A percentile compares a stretch with the other conserved stretches of the same genome.
phyloP scores from a whole-genome alignment of 2,113 vertebrate genomes.

The Marcusenius ussheri region DNA sequence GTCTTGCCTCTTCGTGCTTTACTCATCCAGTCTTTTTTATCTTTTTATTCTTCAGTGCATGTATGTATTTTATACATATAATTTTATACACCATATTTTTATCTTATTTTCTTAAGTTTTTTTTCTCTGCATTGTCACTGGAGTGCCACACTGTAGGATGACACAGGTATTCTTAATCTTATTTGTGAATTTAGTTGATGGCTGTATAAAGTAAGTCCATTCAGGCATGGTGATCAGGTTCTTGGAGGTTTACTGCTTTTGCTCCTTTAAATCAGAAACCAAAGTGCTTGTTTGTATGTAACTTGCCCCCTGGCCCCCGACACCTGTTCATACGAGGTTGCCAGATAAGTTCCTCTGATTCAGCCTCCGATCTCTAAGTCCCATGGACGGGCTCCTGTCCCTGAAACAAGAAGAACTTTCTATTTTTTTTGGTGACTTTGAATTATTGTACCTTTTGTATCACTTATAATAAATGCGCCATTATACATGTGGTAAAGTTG shows the following conservation, averaged over 20 bases:
- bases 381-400: background rate
- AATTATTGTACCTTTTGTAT: background rate
- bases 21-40: background rate
- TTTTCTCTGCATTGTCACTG: background rate
- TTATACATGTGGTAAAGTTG: background rate
- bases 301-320: background rate
- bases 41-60: background rate
- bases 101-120: background rate
- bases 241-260: background rate
- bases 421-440: background rate
- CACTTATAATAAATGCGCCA: background rate
- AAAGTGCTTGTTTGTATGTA: background rate
- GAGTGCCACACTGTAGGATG: background rate
- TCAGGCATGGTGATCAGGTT: background rate
- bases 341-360: background rate
- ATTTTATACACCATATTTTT: background rate
- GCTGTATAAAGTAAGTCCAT: background rate
- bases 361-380: background rate
- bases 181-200: background rate
- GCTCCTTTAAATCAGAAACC: background rate
- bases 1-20: background rate
- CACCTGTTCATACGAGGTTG: background rate
- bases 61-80: background rate
- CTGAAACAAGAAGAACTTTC: background rate
- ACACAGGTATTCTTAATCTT: background rate